Percentiles rank a stretch among this genome's conserved stretches.
Evolutionary conservation across 2,888 invertebrate genomes (phyloP).

Genomic region (Metallyticus violacea): DNA sequence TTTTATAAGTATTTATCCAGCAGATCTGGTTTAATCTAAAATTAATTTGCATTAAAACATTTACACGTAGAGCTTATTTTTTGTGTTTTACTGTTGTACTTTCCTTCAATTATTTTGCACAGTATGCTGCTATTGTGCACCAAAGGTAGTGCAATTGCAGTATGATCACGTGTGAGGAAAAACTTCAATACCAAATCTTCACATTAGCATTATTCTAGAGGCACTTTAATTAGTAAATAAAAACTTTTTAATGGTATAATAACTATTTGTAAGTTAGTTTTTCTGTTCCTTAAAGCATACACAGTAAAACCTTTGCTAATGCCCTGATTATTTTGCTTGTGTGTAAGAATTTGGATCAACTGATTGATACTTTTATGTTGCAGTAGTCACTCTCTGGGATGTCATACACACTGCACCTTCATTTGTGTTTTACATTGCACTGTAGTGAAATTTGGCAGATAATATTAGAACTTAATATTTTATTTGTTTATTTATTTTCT

Average conservation of each 20-base stretch:
- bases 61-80: too few species aligned
- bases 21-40: too few species aligned
- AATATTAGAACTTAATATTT: too few species aligned
- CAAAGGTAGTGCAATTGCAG: not conserved
- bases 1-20: too few species aligned
- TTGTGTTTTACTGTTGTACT: not conserved
- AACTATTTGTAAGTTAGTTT: not conserved
- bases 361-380: not conserved
- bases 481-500: too few species aligned
- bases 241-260: not conserved
- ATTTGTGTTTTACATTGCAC: not conserved
- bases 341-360: not conserved
- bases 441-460: not conserved
- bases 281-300: not conserved
- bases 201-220: not conserved
- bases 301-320: not conserved
- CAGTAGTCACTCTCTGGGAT: not conserved
- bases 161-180: too few species aligned
- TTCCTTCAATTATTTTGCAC: not conserved
- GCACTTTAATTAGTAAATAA: not conserved
- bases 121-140: too few species aligned
- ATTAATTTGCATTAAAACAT: too few species aligned
- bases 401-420: not conserved
- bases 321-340: not conserved
- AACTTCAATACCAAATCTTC: not conserved